Base-by-base conservation (phyloP, 2,888 invertebrate species). In the Laspeyria flexula region DNA sequence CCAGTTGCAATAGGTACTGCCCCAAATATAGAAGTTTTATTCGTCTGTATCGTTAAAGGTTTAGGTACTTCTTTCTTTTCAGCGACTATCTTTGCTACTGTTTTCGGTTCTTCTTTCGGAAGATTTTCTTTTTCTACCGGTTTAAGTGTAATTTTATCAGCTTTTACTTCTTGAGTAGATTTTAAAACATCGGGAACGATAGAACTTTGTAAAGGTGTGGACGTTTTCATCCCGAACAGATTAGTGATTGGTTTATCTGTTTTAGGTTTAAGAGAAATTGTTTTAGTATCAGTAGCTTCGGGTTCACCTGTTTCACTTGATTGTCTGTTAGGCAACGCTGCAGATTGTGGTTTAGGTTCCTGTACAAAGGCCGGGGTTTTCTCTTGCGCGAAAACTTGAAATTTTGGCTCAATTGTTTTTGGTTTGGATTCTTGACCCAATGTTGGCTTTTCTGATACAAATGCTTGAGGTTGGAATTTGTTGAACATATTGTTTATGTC, bases 241-340 rank as follows among this genome's bases (percentile, higher is more conserved):
- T 81, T 84, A 0, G 81, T 75, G 12, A 82, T 55, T 1, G 82
- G 79, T 75, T 88, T 86, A 3, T 79, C 77, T 49, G 68, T 73
- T 47, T 78, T 75, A 16, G 62, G 50, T 71, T 80, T 71, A 0
- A 57, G 21, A 12, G 73, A 69, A 11, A 63, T 31, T 1, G 71
- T 45, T 60, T 74, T 75, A 21, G 63, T 35, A 7, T 56, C 62
- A 1, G 56, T 41, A 9, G 68, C 47, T 56, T 86, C 86, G 3
- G 75, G 71, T 75, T 90, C 90, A 0, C 86, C 87, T 4, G 87
- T 89, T 78, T 88, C 90, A 38, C 73, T 79, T n/a, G 85, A 81
- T 59, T 81, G 79, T 1, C 71, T 57, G 44, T 57, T 77, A 7
- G 61, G 15, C 11, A 52, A 47, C 52, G 49, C 51, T 12, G 58